phyloP scores from a whole-genome alignment of 2,888 invertebrate species.

The Troides helena region DNA sequence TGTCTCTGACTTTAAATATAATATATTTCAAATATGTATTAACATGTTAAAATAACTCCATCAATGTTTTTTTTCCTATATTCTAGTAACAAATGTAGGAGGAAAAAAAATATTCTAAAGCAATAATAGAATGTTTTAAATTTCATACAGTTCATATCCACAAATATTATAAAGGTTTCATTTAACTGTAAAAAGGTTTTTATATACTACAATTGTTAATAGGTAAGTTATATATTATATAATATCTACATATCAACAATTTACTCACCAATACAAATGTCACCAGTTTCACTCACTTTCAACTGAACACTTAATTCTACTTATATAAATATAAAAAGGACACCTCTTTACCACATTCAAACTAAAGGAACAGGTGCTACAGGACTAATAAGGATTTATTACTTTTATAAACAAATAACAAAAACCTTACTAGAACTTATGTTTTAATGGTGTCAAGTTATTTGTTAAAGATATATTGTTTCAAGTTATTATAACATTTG shows the following conservation, averaged over 20 bases:
- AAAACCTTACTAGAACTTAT: not conserved
- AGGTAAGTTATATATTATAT: slow-evolving; percentile 6
- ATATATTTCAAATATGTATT: not conserved
- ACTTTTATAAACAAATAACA: not conserved
- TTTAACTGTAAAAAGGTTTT: not conserved
- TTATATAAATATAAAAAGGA: slow-evolving; percentile 17
- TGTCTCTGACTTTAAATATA: not conserved
- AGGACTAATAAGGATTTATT: not conserved
- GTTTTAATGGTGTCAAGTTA: not conserved
- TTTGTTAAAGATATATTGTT: not conserved
- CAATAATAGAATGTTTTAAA: no score
- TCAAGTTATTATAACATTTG: no score
- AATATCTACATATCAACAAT: slow-evolving; percentile 13
- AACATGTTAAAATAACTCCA: no score
- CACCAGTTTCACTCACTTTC: slow-evolving; percentile 13
- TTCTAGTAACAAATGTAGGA: no score
- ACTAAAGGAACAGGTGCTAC: not conserved
- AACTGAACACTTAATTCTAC: slow-evolving; percentile 20
- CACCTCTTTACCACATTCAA: not conserved
- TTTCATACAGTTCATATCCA: no score
- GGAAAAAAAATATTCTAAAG: no score
- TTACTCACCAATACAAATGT: slow-evolving; percentile 25
- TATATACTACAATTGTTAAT: slow-evolving; percentile 2
- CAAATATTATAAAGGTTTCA: no score
- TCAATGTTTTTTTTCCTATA: no score